These are phyloP conservation scores for Drosophila hamatofila DNA, from an alignment of 2,888 invertebrate species.

Conservation along the genomic window DNA sequence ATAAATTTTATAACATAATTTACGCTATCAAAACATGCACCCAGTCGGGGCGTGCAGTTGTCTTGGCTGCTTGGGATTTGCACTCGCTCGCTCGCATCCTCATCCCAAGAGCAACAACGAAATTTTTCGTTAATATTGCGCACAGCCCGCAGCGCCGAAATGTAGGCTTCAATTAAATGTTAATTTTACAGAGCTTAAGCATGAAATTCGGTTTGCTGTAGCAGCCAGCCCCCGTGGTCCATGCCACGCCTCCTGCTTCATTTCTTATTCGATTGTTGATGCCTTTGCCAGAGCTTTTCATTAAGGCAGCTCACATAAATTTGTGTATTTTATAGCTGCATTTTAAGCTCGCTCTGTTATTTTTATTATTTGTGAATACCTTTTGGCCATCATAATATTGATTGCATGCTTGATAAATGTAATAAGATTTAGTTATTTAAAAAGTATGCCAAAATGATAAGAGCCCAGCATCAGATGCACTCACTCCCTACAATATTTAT, in stretches of 20 bases:
- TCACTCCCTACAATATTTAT: background rate
- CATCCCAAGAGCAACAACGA: background rate
- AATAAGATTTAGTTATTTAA: conserved; percentile 6
- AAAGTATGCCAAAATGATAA: conserved; percentile 10
- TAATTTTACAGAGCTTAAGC: conserved; percentile 82
- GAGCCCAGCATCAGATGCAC: background rate
- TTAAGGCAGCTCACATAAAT: conserved; percentile 66
- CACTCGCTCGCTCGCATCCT: conserved; percentile 27
- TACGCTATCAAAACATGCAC: conserved; percentile 80
- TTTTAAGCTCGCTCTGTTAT: conserved; percentile 48
- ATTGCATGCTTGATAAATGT: conserved; percentile 7
- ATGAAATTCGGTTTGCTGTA: conserved; percentile 66
- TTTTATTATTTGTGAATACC: conserved; percentile 36
- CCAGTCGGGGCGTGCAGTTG: conserved; percentile 46
- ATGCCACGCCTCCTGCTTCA: background rate
- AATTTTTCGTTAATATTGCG: conserved; percentile 52
- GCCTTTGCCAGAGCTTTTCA: conserved; percentile 55
- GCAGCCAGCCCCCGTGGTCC: background rate
- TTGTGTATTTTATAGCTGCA: conserved; percentile 68
- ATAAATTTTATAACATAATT: conserved; percentile 81
- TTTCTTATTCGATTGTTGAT: conserved; percentile 21
- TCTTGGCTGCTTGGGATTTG: conserved; percentile 47
- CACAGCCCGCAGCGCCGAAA: conserved; percentile 52
- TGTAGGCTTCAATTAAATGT: conserved; percentile 81
- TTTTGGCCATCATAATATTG: conserved; percentile 8